phyloP scores from a whole-genome alignment of 2,888 invertebrate genomes.

The Arctia plantaginis region DNA sequence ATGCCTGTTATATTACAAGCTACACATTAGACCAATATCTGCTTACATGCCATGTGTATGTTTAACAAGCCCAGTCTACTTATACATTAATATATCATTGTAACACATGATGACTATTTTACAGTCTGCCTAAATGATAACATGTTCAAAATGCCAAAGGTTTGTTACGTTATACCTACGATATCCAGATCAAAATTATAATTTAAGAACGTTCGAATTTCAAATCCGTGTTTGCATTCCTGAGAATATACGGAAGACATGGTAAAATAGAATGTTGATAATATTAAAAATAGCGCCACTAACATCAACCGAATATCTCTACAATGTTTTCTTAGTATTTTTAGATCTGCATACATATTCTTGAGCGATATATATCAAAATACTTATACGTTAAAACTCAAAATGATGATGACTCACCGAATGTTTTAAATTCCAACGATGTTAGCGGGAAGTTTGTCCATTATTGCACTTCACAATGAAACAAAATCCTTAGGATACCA shows the following conservation, averaged over 20 bases:
- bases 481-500: conserved; percentile 79
- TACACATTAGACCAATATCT: neutral
- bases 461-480: conserved; percentile 77
- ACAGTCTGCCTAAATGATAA: neutral
- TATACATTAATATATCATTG: neutral
- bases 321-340: conserved; percentile 55
- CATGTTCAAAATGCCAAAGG: neutral
- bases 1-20: neutral
- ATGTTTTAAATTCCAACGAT: conserved; percentile 84
- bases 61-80: neutral
- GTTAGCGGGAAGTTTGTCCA: conserved; percentile 81
- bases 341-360: conserved; percentile 53
- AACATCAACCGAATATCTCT: conserved; percentile 51
- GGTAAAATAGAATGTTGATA: conserved; percentile 50
- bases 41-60: neutral
- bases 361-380: conserved; percentile 33
- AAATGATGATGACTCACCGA: conserved; percentile 83
- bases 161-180: neutral
- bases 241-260: conserved; percentile 52
- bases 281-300: conserved; percentile 61
- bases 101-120: neutral
- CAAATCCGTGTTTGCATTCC: conserved; percentile 52
- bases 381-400: conserved; percentile 58
- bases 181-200: neutral
- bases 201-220: conserved; percentile 39